A percentile compares a stretch with the other conserved stretches of the same genome.
Evolutionary conservation across 2,888 invertebrate genomes (phyloP).

Genomic region (Aproaerema taeniolella): DNA sequence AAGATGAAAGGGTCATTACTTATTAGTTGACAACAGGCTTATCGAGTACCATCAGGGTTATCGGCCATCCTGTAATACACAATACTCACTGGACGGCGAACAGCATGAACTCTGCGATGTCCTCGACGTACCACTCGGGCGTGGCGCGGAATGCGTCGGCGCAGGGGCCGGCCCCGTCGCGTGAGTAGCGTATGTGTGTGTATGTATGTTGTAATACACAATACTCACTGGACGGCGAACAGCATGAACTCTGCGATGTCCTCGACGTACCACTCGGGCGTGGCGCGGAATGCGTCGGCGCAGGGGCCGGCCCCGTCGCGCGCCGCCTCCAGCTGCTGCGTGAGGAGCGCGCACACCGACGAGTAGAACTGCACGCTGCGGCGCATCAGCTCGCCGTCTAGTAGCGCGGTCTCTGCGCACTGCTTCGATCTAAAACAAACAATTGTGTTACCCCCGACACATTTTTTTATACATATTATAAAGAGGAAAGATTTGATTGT

Average conservation of each 20-base stretch:
- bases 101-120: slow-evolving; percentile 69
- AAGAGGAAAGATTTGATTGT: too few relatives aligned
- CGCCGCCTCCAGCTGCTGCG: slow-evolving; percentile 66
- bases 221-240: slow-evolving; percentile 92
- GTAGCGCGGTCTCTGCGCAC: slow-evolving; percentile 92
- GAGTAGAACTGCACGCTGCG: slow-evolving; percentile 92
- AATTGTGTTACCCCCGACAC: too few relatives aligned
- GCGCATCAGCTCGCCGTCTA: slow-evolving; percentile 89
- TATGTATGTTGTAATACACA: neutral
- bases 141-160: slow-evolving; percentile 88
- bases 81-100: neutral
- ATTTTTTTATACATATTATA: too few relatives aligned
- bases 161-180: slow-evolving; percentile 46
- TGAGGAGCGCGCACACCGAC: slow-evolving; percentile 88
- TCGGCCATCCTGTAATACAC: neutral
- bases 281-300: slow-evolving; percentile 86
- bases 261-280: slow-evolving; percentile 98
- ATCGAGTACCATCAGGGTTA: neutral
- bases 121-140: slow-evolving; percentile 98
- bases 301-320: slow-evolving; percentile 49
- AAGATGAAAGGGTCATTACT: too few relatives aligned
- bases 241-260: slow-evolving; percentile 97
- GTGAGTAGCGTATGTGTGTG: slow-evolving; percentile 23
- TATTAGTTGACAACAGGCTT: too few relatives aligned
- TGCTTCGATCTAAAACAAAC: slow-evolving; percentile 88